Evolutionary conservation across 2,888 invertebrate genomes (phyloP), one percentile per base, ranked within the genome.

Genomic region (Tetropium fuscum): DNA sequence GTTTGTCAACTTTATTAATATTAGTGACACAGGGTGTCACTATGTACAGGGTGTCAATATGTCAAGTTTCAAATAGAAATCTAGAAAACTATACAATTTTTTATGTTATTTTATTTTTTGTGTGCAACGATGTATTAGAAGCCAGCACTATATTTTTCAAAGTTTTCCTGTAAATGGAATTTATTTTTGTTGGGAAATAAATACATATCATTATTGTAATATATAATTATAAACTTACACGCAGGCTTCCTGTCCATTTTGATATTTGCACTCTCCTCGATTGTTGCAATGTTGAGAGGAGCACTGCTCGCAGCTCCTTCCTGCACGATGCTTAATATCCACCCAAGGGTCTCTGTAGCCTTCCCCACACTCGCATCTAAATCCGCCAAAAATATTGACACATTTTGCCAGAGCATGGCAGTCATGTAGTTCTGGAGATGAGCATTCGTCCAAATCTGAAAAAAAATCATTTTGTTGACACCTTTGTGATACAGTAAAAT

Each of bases 381-480:
- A 94, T 10, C 91, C 90, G 3, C 96, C 96, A 86, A 94, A 95
- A 2, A 87, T 87, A 76, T 96, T 96, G 34, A 87, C 86, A 74
- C 96, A 96, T 0, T 81, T 83, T 0, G 95, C 94, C 11, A 90
- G 84, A 4, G 86, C 82, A 73, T 95, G 92, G 63, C 96, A 96
- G 76, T 96, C 95, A 77, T 96, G 93, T 25, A 94, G 81, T 8
- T 94, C 94, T 0, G 87, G 80, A 0, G 91, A 90, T 0, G 90
- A 87, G 69, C 96, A 96, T 79, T 96, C 96, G 76, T 96, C 94
- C 67, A 95, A 80, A 81, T 96, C 95, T 89, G 78, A 32, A 62
- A 58, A 27, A 3, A 10, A 47, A 27, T n/a, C 7, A 27, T 7
- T 27, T 3, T 7, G 54, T 10, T 15, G 16, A 36, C 2, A 18